Conservation (phyloP, 2,113 vertebrate species). For the Strigops habroptila region DNA sequence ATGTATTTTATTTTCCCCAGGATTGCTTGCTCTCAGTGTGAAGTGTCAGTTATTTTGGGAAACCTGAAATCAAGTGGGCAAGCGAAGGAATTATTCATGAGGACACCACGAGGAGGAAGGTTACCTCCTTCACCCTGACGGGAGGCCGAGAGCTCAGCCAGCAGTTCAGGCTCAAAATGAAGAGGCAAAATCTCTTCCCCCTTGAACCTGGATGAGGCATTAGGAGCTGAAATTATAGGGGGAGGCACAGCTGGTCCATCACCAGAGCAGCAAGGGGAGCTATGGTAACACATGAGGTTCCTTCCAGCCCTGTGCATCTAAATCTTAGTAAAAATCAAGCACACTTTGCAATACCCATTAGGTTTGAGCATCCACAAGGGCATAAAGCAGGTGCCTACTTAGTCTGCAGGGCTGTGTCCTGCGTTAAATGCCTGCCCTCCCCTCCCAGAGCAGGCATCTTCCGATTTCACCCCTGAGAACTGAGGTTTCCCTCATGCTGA, state of each 20-base stretch:
- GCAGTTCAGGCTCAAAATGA: background rate
- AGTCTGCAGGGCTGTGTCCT: background rate
- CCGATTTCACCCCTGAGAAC: rapidly evolving
- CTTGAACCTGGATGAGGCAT: background rate
- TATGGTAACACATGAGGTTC: background rate
- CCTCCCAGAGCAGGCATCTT: background rate
- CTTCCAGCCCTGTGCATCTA: background rate
- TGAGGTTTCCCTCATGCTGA: background rate
- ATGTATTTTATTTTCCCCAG: constrained; percentile 9
- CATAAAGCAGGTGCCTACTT: background rate
- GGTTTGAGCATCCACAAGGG: background rate
- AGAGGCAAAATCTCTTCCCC: constrained; percentile 22
- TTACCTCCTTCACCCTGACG: background rate
- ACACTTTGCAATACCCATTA: rapidly evolving
- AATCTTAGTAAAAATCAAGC: background rate
- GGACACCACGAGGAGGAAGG: background rate
- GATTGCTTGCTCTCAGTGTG: background rate
- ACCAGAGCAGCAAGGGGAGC: background rate
- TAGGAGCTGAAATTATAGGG: background rate
- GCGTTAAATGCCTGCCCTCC: background rate
- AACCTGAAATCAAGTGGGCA: constrained; percentile 24
- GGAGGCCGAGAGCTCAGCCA: background rate
- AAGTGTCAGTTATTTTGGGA: constrained; percentile 39
- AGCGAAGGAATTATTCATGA: constrained; percentile 23
- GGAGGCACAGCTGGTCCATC: background rate